phyloP scores from a whole-genome alignment of 2,113 vertebrate species.

The Anas platyrhynchos region DNA sequence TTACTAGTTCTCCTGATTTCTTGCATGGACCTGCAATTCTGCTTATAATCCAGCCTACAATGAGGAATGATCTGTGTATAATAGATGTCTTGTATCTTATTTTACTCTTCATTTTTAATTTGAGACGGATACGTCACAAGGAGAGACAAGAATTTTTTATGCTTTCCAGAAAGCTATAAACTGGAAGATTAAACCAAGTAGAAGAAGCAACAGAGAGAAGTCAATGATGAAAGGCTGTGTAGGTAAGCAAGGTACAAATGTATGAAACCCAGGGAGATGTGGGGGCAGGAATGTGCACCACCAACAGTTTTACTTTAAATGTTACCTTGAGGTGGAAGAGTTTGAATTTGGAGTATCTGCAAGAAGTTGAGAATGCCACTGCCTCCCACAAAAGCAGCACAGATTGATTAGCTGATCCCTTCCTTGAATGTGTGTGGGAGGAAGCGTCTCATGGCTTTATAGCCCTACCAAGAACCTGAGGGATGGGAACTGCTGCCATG shows the following conservation, averaged over 20 bases:
- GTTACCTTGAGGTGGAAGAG: rapidly evolving
- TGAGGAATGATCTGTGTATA: background rate
- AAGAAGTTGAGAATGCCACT: background rate
- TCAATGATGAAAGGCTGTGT: background rate
- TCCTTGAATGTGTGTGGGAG: background rate
- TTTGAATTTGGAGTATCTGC: background rate
- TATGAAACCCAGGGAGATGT: background rate
- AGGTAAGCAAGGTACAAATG: rapidly evolving
- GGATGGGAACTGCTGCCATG: background rate
- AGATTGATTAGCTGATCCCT: background rate
- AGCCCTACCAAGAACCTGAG: background rate
- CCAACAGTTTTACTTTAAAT: background rate
- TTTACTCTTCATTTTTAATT: background rate
- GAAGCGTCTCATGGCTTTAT: background rate
- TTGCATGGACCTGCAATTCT: background rate
- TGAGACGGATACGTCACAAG: background rate
- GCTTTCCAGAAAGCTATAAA: background rate
- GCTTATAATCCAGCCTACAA: background rate
- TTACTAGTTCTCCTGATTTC: background rate
- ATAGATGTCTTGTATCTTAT: background rate
- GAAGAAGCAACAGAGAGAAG: background rate
- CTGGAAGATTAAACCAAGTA: background rate
- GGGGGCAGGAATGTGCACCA: background rate
- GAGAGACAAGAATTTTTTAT: background rate
- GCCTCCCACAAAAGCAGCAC: background rate